A percentile compares a stretch with the other conserved stretches of the same genome.
Evolutionary conservation across 2,888 invertebrate genomes (phyloP).

Genomic region (Phaedon cochleariae): DNA sequence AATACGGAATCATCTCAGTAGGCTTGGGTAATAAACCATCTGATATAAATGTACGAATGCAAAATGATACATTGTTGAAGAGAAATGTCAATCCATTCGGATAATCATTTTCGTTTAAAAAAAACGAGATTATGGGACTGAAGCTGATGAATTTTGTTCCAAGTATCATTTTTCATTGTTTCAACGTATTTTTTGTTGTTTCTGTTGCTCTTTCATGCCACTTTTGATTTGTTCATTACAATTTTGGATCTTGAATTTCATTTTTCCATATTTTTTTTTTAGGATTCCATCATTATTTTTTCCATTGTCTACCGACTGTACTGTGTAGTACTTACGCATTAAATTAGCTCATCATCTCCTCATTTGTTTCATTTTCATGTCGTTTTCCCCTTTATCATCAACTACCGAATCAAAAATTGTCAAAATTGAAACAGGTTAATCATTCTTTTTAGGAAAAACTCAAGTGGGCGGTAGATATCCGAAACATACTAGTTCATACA

Average conservation of each 20-base stretch:
- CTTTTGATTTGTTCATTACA: neutral
- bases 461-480: too few species aligned
- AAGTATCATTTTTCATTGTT: neutral
- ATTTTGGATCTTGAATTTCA: too few species aligned
- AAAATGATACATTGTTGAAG: neutral
- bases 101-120: too few species aligned
- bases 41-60: neutral
- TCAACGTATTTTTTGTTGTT: neutral
- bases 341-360: constrained; percentile 8
- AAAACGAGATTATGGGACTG: too few species aligned
- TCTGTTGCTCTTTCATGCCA: constrained; percentile 8
- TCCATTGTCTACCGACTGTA: too few species aligned
- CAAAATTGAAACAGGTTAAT: too few species aligned
- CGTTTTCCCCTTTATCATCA: neutral
- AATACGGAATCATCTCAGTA: constrained; percentile 91
- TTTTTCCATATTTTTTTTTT: neutral
- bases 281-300: neutral
- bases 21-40: constrained; percentile 64
- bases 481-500: too few species aligned
- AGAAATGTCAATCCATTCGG: neutral
- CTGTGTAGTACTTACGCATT: neutral
- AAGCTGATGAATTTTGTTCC: too few species aligned
- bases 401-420: too few species aligned
- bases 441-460: too few species aligned
- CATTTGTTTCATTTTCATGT: constrained; percentile 12